Percentiles rank a stretch among this genome's conserved stretches.
Evolutionary conservation across 1,140 invertebrate species (phyloP).

Genomic region (Chironomus tepperi): DNA sequence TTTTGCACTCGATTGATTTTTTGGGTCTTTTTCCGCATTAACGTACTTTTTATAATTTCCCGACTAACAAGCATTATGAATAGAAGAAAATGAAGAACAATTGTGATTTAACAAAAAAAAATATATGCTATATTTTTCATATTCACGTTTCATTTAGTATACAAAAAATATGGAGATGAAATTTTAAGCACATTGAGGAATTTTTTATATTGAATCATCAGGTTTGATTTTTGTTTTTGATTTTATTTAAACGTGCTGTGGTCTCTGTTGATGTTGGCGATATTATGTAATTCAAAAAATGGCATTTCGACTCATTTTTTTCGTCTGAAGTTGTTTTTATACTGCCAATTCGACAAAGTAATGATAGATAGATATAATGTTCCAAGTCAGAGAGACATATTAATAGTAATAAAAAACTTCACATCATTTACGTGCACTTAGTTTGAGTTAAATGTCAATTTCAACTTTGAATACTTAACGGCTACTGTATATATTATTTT

Average conservation of each 20-base stretch:
- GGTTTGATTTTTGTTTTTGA: neutral
- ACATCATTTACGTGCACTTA: neutral
- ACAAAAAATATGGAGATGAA: neutral
- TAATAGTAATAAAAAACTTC: neutral
- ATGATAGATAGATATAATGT: neutral
- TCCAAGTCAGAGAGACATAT: neutral
- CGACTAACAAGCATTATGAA: neutral
- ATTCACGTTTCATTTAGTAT: neutral
- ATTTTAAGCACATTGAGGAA: neutral
- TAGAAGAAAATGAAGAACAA: neutral
- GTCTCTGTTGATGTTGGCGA: neutral
- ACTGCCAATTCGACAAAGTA: neutral
- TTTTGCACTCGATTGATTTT: slow-evolving; percentile 24
- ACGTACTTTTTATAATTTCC: neutral
- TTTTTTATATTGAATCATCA: slow-evolving; percentile 21
- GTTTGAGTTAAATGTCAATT: neutral
- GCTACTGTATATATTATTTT: neutral
- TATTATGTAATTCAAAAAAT: slow-evolving; percentile 12
- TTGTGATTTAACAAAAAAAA: neutral
- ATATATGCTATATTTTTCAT: neutral
- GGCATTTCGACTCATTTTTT: neutral
- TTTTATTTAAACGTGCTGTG: neutral
- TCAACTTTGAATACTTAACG: neutral
- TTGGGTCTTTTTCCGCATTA: neutral
- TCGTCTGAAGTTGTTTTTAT: neutral